These are phyloP conservation scores for Sardinella longiceps DNA, from an alignment of 2,797 vertebrate genomes.

Conservation along the genomic window DNA sequence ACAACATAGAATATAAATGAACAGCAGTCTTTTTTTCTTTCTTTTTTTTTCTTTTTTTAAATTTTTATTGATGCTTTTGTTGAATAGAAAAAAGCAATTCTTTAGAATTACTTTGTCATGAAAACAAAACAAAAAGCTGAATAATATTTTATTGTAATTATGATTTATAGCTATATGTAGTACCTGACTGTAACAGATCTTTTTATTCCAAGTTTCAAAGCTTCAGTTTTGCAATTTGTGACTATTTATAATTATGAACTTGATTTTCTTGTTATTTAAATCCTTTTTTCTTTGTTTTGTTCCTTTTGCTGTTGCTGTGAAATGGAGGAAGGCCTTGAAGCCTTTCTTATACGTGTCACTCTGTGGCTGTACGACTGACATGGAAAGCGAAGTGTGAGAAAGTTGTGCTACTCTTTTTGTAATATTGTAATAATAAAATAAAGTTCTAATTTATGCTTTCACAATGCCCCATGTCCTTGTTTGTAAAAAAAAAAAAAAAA, in stretches of 20 bases:
- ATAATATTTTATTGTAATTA: conserved; percentile 84
- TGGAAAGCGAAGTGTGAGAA: conserved; percentile 81
- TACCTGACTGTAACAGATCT: conserved; percentile 81
- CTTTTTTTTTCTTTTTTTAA: conserved; percentile 71
- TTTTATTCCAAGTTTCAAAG: conserved; percentile 74
- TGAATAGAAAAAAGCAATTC: conserved; percentile 82
- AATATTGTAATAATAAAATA: conserved; percentile 91
- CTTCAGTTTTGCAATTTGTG: conserved; percentile 84
- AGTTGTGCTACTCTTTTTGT: conserved; percentile 99
- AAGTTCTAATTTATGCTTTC: conserved; percentile 96
- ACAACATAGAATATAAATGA: conserved; percentile 71
- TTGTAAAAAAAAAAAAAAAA: neutral
- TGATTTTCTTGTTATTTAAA: conserved; percentile 84
- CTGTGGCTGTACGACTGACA: conserved; percentile 78
- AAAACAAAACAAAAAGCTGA: conserved; percentile 72
- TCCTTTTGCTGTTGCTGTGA: conserved; percentile 78
- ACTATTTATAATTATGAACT: conserved; percentile 87
- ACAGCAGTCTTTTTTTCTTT: conserved; percentile 73
- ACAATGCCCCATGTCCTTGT: conserved; percentile 34
- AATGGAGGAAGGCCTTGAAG: conserved; percentile 74
- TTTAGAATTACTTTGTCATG: conserved; percentile 82
- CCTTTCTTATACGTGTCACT: conserved; percentile 77
- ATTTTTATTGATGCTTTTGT: conserved; percentile 77
- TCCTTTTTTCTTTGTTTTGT: conserved; percentile 57
- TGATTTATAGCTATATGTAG: conserved; percentile 87